phyloP scores from a whole-genome alignment of 2,113 vertebrate species.

The Riparia riparia region DNA sequence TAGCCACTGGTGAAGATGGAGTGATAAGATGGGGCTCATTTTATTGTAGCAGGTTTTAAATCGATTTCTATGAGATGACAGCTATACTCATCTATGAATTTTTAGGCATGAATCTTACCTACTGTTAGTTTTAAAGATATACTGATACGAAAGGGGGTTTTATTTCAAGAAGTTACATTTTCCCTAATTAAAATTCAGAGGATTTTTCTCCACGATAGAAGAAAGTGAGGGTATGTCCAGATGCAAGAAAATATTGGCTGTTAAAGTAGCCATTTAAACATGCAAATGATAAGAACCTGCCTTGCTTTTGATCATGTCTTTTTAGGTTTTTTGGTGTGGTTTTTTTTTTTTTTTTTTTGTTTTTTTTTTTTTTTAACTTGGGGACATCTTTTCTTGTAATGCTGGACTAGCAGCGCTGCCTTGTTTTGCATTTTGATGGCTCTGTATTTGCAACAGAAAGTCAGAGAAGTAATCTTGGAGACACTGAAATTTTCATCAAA shows the following conservation, averaged over 20 bases:
- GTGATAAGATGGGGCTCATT: not conserved
- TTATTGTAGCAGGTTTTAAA: not conserved
- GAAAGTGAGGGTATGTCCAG: not conserved
- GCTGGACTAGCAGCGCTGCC: not conserved
- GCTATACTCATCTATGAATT: not conserved
- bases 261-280: not conserved
- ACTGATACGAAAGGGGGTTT: not conserved
- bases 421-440: not conserved
- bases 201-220: not conserved
- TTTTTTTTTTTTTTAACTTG: not conserved
- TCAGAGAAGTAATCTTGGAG: not conserved
- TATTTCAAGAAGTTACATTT: not conserved
- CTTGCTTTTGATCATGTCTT: not conserved
- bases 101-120: not conserved
- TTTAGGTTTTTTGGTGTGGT: no score
- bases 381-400: not conserved
- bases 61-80: not conserved
- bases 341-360: no score
- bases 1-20: not conserved
- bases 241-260: not conserved
- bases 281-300: not conserved
- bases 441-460: not conserved
- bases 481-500: not conserved
- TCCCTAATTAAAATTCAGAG: not conserved
- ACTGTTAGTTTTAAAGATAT: slow-evolving; percentile 3